Base-by-base conservation (phyloP, 2,888 invertebrate species). In the Pteria penguin region DNA sequence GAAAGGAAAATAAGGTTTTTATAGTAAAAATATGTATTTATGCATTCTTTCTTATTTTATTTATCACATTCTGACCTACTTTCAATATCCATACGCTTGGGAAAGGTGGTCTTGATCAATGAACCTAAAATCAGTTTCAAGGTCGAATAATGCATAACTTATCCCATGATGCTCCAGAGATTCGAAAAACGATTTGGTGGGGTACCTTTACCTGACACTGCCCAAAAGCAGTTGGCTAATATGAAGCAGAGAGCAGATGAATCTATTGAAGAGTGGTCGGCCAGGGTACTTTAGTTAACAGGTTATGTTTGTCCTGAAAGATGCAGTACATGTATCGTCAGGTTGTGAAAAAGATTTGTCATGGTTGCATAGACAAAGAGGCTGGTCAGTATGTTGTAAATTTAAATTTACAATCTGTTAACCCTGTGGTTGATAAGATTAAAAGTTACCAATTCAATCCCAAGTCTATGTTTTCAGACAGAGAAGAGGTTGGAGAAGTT, bases 251-350 rank as follows among this genome's bases (percentile, higher is more conserved):
- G 45, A 36, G 5, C 14, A 36, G 62, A 62, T 11, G 62, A 62
- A 33, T 32, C 62, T 2, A 62, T 68, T 22, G 68, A 29, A 14
- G 55, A 55, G 2, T 68, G 55, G 68, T 55, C 68, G 22, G 68
- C 29, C 11, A 27, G 57, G 32, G 68, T 68, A n/a, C 11, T 68
- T 4, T 32, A 27, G 22, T 32, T 68, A 11, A 18, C 57, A 4
- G 22, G 26, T 18, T 22, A 22, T 31, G 68, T 58, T 22, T 68
- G 29, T 27, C 68, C 32, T 5, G 32, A 68, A 14, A 8, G 55
- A 11, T 58, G 57, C 26, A 68, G 29, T 57, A 32, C 32, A 68
- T 68, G 68, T 68, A 68, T 52, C 2, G 26, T 24, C 68, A 68
- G 24, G 68, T 58, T 14, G 29, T 68, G 3, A 32, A 32, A 22